Conservation (phyloP, 2,888 invertebrate species). For the Caenorhabditis sp. region DNA sequence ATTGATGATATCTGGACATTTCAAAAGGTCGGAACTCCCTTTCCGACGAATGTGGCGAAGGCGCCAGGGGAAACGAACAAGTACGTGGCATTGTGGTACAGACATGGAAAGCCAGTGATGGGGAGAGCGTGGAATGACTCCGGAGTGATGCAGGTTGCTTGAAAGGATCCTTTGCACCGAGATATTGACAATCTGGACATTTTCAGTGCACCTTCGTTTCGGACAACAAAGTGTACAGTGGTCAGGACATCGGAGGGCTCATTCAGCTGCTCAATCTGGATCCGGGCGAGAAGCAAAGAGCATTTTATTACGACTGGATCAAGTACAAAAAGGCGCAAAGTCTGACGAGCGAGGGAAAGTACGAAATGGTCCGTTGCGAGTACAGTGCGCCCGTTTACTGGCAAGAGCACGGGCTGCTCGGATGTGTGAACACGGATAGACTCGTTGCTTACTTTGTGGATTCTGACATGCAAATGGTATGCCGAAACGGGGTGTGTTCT, state of each 20-base stretch:
- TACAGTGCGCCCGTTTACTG: constrained; percentile 51
- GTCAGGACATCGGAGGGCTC: constrained; percentile 55
- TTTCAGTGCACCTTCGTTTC: constrained; percentile 54
- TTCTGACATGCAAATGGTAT: constrained; percentile 15
- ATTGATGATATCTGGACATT: constrained; percentile 58
- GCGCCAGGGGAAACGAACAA: constrained; percentile 59
- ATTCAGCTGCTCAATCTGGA: constrained; percentile 57
- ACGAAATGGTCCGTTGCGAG: constrained; percentile 56
- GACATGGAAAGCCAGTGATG: constrained; percentile 60
- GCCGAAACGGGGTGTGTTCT: neutral
- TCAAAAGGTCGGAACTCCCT: constrained; percentile 60
- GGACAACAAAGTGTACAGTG: constrained; percentile 49
- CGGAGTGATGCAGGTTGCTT: constrained; percentile 56
- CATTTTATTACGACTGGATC: constrained; percentile 62
- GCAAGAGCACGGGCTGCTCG: constrained; percentile 50
- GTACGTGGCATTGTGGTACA: constrained; percentile 63
- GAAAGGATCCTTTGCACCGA: too few relatives aligned
- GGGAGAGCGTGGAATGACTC: constrained; percentile 63
- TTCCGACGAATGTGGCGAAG: constrained; percentile 45
- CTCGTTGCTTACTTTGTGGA: constrained; percentile 45
- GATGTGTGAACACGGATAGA: constrained; percentile 37
- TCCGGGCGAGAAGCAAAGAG: constrained; percentile 21
- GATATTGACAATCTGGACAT: too few relatives aligned
- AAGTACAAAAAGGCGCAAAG: constrained; percentile 38
- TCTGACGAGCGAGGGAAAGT: constrained; percentile 31